Evolutionary conservation across 1,140 invertebrate genomes (phyloP), one percentile per base, ranked within the genome.

Genomic region (Tetranychus cinnabarinus): DNA sequence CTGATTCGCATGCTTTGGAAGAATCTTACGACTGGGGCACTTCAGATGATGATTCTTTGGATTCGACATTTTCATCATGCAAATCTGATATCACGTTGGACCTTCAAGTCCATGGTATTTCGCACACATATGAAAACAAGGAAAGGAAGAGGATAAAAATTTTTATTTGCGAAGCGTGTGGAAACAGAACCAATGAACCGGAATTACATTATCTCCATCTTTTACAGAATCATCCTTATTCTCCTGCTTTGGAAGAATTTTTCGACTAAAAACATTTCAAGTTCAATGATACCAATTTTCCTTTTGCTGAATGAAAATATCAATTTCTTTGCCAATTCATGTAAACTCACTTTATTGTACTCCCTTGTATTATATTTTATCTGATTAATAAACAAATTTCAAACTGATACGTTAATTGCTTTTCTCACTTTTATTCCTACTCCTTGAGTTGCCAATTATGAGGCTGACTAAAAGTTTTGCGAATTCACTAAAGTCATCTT

Each of bases 101-200:
- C 69, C 78, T 93, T 55, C 98, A 99, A 76, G 92, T 98, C n/a
- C 96, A 99, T 71, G 91, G 91, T 48, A 85, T 95, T 39, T 85
- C 90, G 68, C 89, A 97, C 73, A 81, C 85, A 61, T 99, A 96
- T 73, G 90, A 88, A 0, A 97, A 98, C 75, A 99, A 99, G 74
- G 90, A 97, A 74, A 77, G 93, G n/a, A n/a, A n/a, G 58, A 80
- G 95, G 62, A 85, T 85, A 71, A 98, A 69, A 80, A 86, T 95
- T 73, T 98, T 98, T 73, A 93, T 99, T 8, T 99, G 95, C 74
- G 95, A 99, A 75, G 95, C 98, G 71, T 99, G 95, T 72, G 95
- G 96, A 45, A 89, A 96, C 74, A 97, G 92, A 15, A 96, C 93
- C 33, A 85, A 84, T 64, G 88, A 96, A 70, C 91, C 91, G 0